Evolutionary conservation across 2,113 vertebrate genomes (phyloP).

Genomic region (Triplophysa rosa): DNA sequence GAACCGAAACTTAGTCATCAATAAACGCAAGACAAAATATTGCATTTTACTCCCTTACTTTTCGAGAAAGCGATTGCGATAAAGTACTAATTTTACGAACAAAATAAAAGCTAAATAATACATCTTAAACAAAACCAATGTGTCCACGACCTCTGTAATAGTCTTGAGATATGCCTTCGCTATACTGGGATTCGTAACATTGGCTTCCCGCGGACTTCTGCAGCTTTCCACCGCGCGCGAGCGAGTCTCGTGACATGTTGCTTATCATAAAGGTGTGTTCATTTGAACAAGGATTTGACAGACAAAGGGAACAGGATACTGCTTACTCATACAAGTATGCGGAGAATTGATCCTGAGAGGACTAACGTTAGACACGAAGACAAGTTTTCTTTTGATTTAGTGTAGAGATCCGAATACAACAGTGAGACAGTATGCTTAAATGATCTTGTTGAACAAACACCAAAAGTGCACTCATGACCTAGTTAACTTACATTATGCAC

Average conservation of each 20-base stretch:
- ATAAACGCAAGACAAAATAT: not conserved
- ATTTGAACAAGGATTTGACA: slow-evolving; percentile 66
- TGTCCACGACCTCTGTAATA: not conserved
- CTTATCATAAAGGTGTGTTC: slow-evolving; percentile 65
- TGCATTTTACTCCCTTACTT: not conserved
- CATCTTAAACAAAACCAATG: not conserved
- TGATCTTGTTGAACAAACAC: no score
- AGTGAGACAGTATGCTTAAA: not conserved
- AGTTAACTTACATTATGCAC: no score
- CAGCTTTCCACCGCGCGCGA: slow-evolving; percentile 46
- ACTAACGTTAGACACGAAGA: not conserved
- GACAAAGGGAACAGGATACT: slow-evolving; percentile 70
- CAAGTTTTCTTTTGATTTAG: not conserved
- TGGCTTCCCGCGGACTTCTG: slow-evolving; percentile 44
- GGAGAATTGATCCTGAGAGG: not conserved
- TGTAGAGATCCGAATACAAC: not conserved
- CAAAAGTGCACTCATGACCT: no score
- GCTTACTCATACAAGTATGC: slow-evolving; percentile 21
- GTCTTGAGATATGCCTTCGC: not conserved
- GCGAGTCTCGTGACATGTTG: slow-evolving; percentile 69
- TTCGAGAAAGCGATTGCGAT: not conserved
- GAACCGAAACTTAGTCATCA: not conserved
- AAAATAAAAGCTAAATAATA: no score
- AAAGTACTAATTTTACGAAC: not conserved
- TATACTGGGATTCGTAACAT: slow-evolving; percentile 54